Evolutionary conservation across 2,888 invertebrate genomes (phyloP).

Genomic region (Stenotaenia linearis): DNA sequence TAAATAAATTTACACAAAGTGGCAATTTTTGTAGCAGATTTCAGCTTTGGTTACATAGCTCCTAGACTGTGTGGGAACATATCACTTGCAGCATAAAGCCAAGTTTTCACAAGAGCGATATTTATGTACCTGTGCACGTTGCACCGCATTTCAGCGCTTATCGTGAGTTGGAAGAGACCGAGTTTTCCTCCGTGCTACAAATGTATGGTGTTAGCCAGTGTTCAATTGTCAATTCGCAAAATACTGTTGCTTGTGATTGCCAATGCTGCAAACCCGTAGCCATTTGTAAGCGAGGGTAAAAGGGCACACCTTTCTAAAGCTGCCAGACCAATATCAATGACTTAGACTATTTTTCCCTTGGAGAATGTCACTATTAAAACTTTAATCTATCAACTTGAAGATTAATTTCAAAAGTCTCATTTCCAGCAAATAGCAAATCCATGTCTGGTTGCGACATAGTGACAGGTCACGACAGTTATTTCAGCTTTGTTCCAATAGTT

Average conservation of each 20-base stretch:
- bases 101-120: neutral
- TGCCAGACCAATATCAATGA: no score
- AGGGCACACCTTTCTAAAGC: neutral
- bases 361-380: neutral
- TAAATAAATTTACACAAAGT: no score
- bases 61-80: neutral
- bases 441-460: neutral
- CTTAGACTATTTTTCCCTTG: no score
- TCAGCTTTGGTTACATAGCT: neutral
- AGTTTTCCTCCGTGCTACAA: neutral
- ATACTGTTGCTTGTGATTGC: neutral
- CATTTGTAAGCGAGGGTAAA: neutral
- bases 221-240: neutral
- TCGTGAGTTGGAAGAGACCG: neutral
- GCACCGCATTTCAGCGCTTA: neutral
- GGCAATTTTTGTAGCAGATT: no score
- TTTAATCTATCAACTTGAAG: neutral
- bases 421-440: neutral
- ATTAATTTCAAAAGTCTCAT: neutral
- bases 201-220: neutral
- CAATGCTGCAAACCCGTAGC: neutral
- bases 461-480: neutral
- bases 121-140: neutral
- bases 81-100: neutral
- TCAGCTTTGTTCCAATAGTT: neutral